Conservation (phyloP, 2,888 invertebrate species). For the Cerceris rybyensis region DNA sequence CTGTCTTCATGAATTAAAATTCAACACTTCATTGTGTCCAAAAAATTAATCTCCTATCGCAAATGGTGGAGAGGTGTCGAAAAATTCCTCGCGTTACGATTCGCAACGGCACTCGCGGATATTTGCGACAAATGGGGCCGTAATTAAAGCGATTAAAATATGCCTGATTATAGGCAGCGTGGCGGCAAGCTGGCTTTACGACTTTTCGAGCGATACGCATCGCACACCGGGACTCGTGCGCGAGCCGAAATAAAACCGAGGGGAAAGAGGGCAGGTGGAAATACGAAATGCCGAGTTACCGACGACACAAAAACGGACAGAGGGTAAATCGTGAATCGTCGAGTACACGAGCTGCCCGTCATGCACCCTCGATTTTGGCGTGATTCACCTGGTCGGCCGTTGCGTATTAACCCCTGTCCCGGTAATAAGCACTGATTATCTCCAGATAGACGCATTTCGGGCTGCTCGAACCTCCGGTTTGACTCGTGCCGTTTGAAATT, state of each 20-base stretch:
- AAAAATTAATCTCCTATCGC: too few species aligned
- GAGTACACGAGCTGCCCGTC: constrained; percentile 74
- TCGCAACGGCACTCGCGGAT: constrained; percentile 8
- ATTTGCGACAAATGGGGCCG: constrained; percentile 6
- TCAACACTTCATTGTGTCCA: too few species aligned
- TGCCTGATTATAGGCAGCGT: constrained; percentile 12
- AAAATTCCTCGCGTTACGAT: background rate
- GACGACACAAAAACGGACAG: constrained; percentile 56
- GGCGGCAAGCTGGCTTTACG: constrained; percentile 60
- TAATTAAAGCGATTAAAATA: constrained; percentile 37
- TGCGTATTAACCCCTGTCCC: constrained; percentile 72
- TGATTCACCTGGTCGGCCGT: constrained; percentile 81
- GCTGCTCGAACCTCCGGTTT: constrained; percentile 28
- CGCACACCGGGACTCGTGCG: constrained; percentile 73
- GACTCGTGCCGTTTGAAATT: constrained; percentile 52
- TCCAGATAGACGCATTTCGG: constrained; percentile 53
- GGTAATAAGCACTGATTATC: constrained; percentile 69
- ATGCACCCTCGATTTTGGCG: constrained; percentile 79
- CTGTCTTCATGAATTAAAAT: too few species aligned
- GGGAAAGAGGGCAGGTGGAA: constrained; percentile 68
- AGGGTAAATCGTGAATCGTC: constrained; percentile 78
- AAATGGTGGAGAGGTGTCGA: background rate
- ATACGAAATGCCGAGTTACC: constrained; percentile 48
- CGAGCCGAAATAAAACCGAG: constrained; percentile 42
- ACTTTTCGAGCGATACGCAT: constrained; percentile 71